Conservation (phyloP, 2,888 invertebrate genomes). For the Podotricha telesiphe region DNA sequence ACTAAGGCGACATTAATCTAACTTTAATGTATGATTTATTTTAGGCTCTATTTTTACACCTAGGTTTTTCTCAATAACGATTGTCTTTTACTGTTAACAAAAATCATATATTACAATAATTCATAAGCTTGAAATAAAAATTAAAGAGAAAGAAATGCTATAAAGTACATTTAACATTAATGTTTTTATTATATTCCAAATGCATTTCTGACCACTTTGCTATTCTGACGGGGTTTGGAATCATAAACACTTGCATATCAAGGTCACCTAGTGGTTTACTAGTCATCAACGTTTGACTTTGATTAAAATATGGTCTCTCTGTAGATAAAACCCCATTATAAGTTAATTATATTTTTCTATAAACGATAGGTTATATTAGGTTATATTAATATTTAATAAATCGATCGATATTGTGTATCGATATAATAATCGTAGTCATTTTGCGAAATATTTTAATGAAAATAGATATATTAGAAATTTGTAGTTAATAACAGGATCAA, state of each 20-base stretch:
- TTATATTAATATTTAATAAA: too few species aligned
- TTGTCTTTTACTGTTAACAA: too few species aligned
- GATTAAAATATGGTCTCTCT: conserved; percentile 8
- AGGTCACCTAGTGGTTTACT: conserved; percentile 39
- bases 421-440: background rate
- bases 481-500: background rate
- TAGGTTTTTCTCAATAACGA: too few species aligned
- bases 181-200: background rate
- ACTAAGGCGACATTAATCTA: too few species aligned
- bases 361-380: background rate
- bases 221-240: conserved; percentile 33
- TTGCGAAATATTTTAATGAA: background rate
- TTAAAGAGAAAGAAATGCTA: background rate
- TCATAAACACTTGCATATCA: conserved; percentile 39
- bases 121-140: background rate
- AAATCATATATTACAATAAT: background rate
- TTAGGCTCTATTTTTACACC: too few species aligned
- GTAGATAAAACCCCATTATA: background rate
- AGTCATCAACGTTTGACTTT: conserved; percentile 34
- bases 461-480: background rate
- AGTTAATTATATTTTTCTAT: background rate
- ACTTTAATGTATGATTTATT: too few species aligned
- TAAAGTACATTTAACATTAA: background rate
- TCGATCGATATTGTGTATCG: too few species aligned
- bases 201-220: conserved; percentile 14